phyloP scores from a whole-genome alignment of 1,140 invertebrate genomes.

The Planococcus citri region DNA sequence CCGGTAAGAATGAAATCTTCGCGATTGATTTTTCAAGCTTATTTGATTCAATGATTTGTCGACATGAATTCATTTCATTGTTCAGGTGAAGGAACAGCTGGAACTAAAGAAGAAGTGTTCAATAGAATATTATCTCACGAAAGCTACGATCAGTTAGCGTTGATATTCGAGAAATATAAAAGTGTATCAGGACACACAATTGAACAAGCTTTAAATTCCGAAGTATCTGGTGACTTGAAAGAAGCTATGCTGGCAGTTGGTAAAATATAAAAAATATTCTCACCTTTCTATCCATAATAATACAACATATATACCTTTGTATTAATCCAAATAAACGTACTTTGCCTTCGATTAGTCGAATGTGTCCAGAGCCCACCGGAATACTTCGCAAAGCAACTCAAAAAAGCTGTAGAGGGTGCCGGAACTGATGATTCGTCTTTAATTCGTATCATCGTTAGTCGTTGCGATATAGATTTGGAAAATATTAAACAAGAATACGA shows the following conservation, averaged over 20 bases:
- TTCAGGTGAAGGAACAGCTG: slow-evolving; percentile 47
- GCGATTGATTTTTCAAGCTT: no score
- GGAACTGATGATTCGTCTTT: slow-evolving; percentile 74
- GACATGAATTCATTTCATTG: not conserved
- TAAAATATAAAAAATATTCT: slow-evolving; percentile 31
- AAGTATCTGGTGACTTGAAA: slow-evolving; percentile 47
- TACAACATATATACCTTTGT: no score
- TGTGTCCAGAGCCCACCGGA: slow-evolving; percentile 65
- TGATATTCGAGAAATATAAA: slow-evolving; percentile 57
- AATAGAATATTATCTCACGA: slow-evolving; percentile 52
- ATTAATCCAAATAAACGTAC: no score
- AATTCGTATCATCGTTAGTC: slow-evolving; percentile 68
- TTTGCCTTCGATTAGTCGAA: slow-evolving; percentile 33
- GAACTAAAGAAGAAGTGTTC: slow-evolving; percentile 59
- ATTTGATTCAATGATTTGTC: no score
- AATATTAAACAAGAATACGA: slow-evolving; percentile 56
- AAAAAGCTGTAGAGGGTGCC: slow-evolving; percentile 72
- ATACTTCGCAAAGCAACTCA: slow-evolving; percentile 76
- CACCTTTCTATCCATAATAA: no score
- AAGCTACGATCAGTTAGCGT: slow-evolving; percentile 49
- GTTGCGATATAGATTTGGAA: slow-evolving; percentile 58
- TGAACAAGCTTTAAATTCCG: slow-evolving; percentile 50
- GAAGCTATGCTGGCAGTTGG: slow-evolving; percentile 49
- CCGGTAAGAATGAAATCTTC: slow-evolving; percentile 31
- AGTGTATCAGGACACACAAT: slow-evolving; percentile 49